Evolutionary conservation across 2,888 invertebrate species (phyloP).

Genomic region (Agrochola lota): DNA sequence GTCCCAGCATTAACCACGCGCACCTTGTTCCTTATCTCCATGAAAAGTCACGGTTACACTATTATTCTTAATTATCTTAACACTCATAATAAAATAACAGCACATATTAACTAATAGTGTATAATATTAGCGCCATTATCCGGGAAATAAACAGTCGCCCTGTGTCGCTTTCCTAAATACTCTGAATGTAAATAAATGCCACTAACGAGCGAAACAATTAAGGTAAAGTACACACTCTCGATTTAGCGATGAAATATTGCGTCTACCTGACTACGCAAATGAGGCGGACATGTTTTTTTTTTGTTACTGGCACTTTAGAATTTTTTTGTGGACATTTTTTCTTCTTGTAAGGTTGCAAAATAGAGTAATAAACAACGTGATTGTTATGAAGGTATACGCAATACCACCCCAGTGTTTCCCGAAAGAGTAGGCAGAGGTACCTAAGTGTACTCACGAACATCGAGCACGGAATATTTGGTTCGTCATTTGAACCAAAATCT

Average conservation of each 20-base stretch:
- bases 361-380: background rate
- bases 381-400: too few species aligned
- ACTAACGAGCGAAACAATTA: slow-evolving; percentile 68
- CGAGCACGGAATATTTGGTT: too few species aligned
- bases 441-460: too few species aligned
- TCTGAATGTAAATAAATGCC: slow-evolving; percentile 34
- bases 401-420: too few species aligned
- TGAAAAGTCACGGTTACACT: background rate
- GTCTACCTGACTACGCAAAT: slow-evolving; percentile 23
- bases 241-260: slow-evolving; percentile 49
- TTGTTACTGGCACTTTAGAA: background rate
- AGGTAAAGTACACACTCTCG: slow-evolving; percentile 54
- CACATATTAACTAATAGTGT: background rate
- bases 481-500: too few species aligned
- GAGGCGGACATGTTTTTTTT: background rate
- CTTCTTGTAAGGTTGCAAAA: background rate
- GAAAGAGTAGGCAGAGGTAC: too few species aligned
- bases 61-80: background rate
- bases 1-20: background rate
- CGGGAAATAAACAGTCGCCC: slow-evolving; percentile 12
- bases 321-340: background rate
- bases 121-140: slow-evolving; percentile 14
- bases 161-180: slow-evolving; percentile 7
- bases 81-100: background rate
- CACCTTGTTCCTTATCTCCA: background rate